Base-by-base conservation (phyloP, 2,113 vertebrate species). In the Myocastor coypus region DNA sequence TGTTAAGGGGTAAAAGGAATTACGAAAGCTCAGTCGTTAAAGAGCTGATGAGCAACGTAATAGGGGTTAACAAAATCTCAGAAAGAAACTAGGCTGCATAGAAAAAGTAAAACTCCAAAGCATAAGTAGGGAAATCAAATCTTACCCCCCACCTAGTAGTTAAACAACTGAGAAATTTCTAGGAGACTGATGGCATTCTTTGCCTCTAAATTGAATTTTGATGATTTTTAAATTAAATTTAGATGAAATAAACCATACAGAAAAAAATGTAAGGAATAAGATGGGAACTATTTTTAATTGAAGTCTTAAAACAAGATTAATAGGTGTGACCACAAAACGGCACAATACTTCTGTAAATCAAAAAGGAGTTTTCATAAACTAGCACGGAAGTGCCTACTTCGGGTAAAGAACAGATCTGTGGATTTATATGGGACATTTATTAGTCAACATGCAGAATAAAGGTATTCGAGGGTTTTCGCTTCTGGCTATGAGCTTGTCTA, bases 91-190 rank as follows among this genome's bases (percentile, higher is more conserved):
- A 68, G 34, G 80, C 14, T 61, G 34, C 28, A 22, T n/a, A 8
- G n/a, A 86, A 89, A 92, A 83, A n/a, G 30, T 78, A 22, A 69
- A 91, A 91, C 89, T 93, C 42, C 55, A 87, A 46, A 66, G 61
- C 55, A 12, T 42, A 91, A 73, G 59, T 0, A 66, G 9, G 40
- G 6, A 80, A 89, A n/a, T 59, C 73, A n/a, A n/a, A 61, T 80
- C 83, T 55, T 73, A 94, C 22, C 92, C 69, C 46, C 78, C 42
- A 73, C 94, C 61, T 26, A 28, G 20, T 37, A 42, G 20, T 42
- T 55, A 90, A 78, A 80, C 59, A 83, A n/a, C 37, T 87, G 37
- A 5, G 5, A n/a, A 52, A 37, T 14, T 30, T 37, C 57, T 30
- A 7, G 30, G 16, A 87, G 6, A 52, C 71, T 14, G 0, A 63